Conservation (phyloP, 2,888 invertebrate species). For the Lithophane semibrunnea region DNA sequence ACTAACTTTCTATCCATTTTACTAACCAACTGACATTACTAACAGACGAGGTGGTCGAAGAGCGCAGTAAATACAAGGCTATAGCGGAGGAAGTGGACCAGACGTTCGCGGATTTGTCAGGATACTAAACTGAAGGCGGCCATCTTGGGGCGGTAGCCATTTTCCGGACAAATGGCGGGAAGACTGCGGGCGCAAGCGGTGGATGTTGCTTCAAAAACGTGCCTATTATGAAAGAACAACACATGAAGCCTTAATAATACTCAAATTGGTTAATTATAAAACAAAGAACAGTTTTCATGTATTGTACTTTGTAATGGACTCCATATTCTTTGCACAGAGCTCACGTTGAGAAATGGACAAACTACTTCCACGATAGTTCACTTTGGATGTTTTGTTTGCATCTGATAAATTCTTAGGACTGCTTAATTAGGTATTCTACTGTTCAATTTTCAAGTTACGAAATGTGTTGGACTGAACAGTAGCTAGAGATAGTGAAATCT, state of each 20-base stretch:
- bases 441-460: background rate
- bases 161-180: conserved; percentile 71
- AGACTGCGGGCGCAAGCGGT: conserved; percentile 57
- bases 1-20: conserved; percentile 26
- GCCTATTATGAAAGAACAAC: conserved; percentile 55
- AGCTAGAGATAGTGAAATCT: background rate
- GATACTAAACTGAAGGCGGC: conserved; percentile 91
- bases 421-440: conserved; percentile 13
- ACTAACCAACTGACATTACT: conserved; percentile 80
- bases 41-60: conserved; percentile 96
- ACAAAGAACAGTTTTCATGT: conserved; percentile 46
- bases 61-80: conserved; percentile 99
- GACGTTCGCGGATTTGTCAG: conserved; percentile 98
- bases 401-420: conserved; percentile 27
- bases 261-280: conserved; percentile 12
- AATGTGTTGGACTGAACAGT: conserved; percentile 5
- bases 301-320: conserved; percentile 59
- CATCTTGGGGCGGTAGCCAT: conserved; percentile 69
- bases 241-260: conserved; percentile 47
- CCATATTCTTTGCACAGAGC: conserved; percentile 60
- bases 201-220: conserved; percentile 63
- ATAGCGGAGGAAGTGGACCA: conserved; percentile 99
- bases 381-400: conserved; percentile 29
- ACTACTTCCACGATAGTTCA: conserved; percentile 30
- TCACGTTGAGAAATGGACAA: conserved; percentile 43